These are phyloP conservation scores for Campylorhamphus procurvoides DNA, from an alignment of 2,113 vertebrate genomes.

Conservation along the genomic window DNA sequence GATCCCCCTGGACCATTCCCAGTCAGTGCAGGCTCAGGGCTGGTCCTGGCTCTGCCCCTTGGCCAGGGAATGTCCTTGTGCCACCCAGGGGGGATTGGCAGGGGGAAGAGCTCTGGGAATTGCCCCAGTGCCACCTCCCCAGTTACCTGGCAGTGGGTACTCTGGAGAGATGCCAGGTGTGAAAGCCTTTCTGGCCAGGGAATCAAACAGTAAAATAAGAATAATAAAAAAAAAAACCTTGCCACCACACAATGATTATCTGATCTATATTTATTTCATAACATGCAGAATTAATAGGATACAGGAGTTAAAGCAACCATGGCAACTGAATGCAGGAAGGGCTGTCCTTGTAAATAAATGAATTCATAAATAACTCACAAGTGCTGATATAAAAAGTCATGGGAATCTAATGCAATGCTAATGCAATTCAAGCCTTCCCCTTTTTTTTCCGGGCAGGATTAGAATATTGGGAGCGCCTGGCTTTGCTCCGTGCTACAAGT, in stretches of 20 bases:
- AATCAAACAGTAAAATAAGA: conserved; percentile 42
- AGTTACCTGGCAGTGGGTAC: neutral
- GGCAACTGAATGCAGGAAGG: conserved; percentile 71
- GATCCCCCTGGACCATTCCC: accelerated
- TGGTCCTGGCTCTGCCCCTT: neutral
- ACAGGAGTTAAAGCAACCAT: conserved; percentile 71
- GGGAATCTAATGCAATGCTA: conserved; percentile 62
- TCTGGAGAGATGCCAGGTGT: neutral
- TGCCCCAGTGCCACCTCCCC: neutral
- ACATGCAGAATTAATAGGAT: conserved; percentile 74
- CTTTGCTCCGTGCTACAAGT: conserved; percentile 32
- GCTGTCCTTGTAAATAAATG: conserved; percentile 74
- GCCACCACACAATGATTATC: neutral
- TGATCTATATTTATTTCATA: conserved; percentile 74
- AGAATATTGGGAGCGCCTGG: conserved; percentile 32
- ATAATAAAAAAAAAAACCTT: neutral
- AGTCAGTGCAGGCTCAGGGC: accelerated
- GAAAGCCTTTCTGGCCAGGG: neutral
- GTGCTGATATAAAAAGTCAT: conserved; percentile 60
- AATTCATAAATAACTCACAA: conserved; percentile 78
- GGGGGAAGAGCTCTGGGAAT: neutral
- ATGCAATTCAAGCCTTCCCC: conserved; percentile 24
- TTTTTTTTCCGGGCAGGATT: conserved; percentile 1
- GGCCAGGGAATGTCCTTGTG: neutral
- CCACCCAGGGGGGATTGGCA: neutral